Evolutionary conservation across 1,140 invertebrate genomes (phyloP).

Genomic region (Drosophila aff.): DNA sequence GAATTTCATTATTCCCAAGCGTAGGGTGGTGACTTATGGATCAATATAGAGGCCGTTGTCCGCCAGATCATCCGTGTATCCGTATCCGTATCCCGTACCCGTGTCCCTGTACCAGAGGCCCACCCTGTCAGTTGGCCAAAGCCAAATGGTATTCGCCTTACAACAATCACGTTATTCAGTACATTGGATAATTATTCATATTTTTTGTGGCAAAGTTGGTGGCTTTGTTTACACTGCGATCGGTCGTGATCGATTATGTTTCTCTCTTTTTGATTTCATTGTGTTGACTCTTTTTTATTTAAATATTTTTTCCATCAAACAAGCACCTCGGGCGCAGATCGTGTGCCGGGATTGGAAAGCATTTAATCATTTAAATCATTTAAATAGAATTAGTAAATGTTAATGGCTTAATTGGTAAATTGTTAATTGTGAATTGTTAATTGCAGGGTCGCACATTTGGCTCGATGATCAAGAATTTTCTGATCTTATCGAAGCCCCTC

Average conservation of each 20-base stretch:
- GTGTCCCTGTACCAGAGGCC: neutral
- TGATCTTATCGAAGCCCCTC: conserved; percentile 88
- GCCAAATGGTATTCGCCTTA: conserved; percentile 27
- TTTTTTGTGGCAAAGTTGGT: conserved; percentile 44
- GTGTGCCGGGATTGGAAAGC: conserved; percentile 31
- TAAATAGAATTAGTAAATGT: conserved; percentile 17
- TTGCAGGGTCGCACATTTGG: conserved; percentile 91
- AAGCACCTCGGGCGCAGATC: conserved; percentile 24
- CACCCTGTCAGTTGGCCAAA: conserved; percentile 18
- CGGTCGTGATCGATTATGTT: conserved; percentile 77
- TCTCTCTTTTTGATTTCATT: conserved; percentile 24
- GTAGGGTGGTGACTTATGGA: neutral
- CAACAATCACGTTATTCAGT: conserved; percentile 25
- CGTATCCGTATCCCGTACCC: conserved; percentile 5
- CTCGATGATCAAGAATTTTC: conserved; percentile 90
- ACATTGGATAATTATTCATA: conserved; percentile 70
- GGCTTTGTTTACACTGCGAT: conserved; percentile 63
- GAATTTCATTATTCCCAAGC: neutral
- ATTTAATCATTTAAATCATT: conserved; percentile 35
- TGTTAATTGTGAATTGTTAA: conserved; percentile 44
- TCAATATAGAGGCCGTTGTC: neutral
- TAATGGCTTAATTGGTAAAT: conserved; percentile 17
- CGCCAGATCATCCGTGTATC: conserved; percentile 3
- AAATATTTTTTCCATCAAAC: conserved; percentile 4
- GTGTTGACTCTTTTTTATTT: conserved; percentile 9